Percentiles rank a stretch among this genome's conserved stretches.
Evolutionary conservation across 2,113 vertebrate genomes (phyloP).

Genomic region (Pionites leucogaster): DNA sequence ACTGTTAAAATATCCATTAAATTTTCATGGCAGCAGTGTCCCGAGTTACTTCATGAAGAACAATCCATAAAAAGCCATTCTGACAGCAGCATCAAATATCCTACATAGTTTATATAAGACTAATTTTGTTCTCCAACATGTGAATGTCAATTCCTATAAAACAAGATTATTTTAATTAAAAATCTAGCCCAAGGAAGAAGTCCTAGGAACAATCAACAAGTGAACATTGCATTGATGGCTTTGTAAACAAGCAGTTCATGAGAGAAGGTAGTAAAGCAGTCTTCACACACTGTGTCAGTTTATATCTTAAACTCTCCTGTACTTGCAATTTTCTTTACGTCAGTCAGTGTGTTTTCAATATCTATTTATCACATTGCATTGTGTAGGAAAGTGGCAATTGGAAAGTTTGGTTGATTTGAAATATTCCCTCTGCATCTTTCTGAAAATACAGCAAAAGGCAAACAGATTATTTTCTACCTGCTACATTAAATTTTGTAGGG

Average conservation of each 20-base stretch:
- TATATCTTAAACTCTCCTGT: not conserved
- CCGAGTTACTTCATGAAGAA: not conserved
- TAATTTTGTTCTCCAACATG: not conserved
- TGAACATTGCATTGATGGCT: not conserved
- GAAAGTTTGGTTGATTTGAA: not conserved
- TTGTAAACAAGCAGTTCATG: not conserved
- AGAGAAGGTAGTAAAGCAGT: not conserved
- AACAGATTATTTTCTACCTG: constrained; percentile 32
- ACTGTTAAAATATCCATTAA: not conserved
- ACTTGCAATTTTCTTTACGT: not conserved
- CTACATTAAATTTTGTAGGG: not conserved
- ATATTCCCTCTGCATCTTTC: not conserved
- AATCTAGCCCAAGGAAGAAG: not conserved
- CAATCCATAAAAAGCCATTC: not conserved
- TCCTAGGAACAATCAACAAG: not conserved
- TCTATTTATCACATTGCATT: not conserved
- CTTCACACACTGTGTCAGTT: not conserved
- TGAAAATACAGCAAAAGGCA: not conserved
- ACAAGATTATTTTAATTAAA: not conserved
- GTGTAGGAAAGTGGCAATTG: not conserved
- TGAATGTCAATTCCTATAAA: not conserved
- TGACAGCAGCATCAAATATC: not conserved
- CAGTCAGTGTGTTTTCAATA: not conserved
- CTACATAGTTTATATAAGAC: not conserved
- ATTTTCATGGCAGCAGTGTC: not conserved